Base-by-base conservation (phyloP, 2,797 vertebrate species). In the Cottoperca gobio region DNA sequence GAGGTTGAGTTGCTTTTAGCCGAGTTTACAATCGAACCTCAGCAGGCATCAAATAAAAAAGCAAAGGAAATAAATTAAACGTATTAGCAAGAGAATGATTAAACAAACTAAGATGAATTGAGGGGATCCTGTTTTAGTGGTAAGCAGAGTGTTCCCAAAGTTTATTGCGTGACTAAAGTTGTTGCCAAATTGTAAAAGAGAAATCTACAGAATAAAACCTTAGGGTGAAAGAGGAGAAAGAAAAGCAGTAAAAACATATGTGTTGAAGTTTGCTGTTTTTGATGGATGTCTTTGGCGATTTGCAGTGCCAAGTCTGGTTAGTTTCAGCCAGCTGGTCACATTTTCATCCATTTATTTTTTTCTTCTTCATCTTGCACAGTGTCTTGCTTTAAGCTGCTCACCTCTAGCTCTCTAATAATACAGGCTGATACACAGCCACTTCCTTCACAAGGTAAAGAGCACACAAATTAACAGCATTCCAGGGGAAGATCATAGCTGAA, bases 91-190 rank as follows among this genome's bases (percentile, higher is more conserved):
- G 59, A 54, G 54, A 73, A 65, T 33, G 21, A 60, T 69, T 61
- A 70, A 79, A 76, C 8, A 46, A 37, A 73, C 19, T 21, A 33
- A 59, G 16, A 17, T 55, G 17, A 61, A 59, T 10, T 28, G 6
- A 8, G 16, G 33, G 9, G n/a, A 24, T 62, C 43, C n/a, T 74
- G 73, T 74, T 60, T 40, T 50, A 54, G 31, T 54, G 52, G 24
- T 21, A 35, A 57, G 48, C 13, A 28, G 19, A 10, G 31, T 59
- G 61, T 87, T 90, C 66, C 57, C 70, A 82, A 79, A 77, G 52
- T 88, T 91, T 76, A 88, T 70, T 86, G 63, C 61, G 72, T 89
- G 70, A 90, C 83, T 87, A 60, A 82, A 71, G 37, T 80, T 76
- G 59, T 69, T 86, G 78, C 76, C 80, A 88, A 73, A 74, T 35